Percentiles rank a stretch among this genome's conserved stretches.
Evolutionary conservation across 1,140 invertebrate genomes (phyloP).

Genomic region (Drosophila parvula): DNA sequence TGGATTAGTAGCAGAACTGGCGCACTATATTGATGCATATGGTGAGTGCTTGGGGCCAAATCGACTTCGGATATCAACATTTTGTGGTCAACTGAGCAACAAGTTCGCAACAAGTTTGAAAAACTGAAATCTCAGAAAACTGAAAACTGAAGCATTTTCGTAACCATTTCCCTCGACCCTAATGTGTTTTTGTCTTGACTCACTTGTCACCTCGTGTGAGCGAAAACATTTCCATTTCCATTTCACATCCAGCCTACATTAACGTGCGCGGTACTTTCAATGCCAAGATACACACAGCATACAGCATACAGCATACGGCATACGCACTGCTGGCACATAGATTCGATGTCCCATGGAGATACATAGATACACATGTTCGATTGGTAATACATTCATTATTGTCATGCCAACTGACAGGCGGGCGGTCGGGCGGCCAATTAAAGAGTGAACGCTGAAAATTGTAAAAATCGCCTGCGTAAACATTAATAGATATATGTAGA

Average conservation of each 20-base stretch:
- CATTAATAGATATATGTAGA: constrained; percentile 13
- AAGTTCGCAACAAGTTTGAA: constrained; percentile 9
- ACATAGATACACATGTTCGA: constrained; percentile 60
- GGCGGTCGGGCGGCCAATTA: constrained; percentile 65
- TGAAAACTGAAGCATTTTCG: background rate
- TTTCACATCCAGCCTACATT: constrained; percentile 30
- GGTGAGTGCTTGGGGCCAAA: constrained; percentile 51
- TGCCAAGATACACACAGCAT: constrained; percentile 62
- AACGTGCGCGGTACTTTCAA: constrained; percentile 52
- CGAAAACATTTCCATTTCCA: constrained; percentile 26
- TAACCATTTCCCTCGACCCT: constrained; percentile 7
- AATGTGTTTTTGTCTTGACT: constrained; percentile 31
- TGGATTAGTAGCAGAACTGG: constrained; percentile 75
- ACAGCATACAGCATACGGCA: constrained; percentile 13
- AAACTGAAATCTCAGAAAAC: background rate
- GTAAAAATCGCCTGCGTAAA: constrained; percentile 55
- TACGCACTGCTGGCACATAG: constrained; percentile 11
- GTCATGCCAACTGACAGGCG: constrained; percentile 79
- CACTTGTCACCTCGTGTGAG: constrained; percentile 36
- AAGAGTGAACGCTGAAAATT: constrained; percentile 62
- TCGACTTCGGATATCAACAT: constrained; percentile 38
- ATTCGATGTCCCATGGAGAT: constrained; percentile 5
- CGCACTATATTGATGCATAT: constrained; percentile 68
- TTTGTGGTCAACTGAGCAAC: constrained; percentile 55
- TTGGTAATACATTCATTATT: constrained; percentile 78